Evolutionary conservation across 2,113 vertebrate species (phyloP).

Genomic region (Vicugna pacos): DNA sequence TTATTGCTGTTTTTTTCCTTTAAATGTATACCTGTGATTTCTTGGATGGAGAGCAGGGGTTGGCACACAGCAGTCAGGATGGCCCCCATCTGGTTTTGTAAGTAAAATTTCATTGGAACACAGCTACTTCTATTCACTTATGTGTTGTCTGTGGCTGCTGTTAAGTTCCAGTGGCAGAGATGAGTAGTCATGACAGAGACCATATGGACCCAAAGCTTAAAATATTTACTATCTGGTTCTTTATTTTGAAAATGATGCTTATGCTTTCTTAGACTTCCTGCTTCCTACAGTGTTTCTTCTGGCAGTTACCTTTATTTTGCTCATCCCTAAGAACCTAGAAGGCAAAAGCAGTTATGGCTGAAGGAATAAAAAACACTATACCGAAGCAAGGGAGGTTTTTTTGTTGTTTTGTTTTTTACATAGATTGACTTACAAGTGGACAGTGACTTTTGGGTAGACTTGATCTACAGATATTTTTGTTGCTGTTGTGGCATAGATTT

Average conservation of each 20-base stretch:
- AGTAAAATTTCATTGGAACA: slow-evolving; percentile 34
- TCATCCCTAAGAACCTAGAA: not conserved
- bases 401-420: not conserved
- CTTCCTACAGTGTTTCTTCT: slow-evolving; percentile 25
- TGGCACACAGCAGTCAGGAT: not conserved
- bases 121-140: not conserved
- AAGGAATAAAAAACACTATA: not conserved
- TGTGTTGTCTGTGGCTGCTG: not conserved
- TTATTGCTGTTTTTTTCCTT: not conserved
- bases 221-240: not conserved
- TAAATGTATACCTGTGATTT: not conserved
- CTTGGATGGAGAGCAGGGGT: not conserved
- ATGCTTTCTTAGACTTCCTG: not conserved
- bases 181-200: not conserved
- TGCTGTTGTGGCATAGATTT: not conserved
- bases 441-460: not conserved
- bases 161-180: not conserved
- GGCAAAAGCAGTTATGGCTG: not conserved
- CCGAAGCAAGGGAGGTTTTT: not conserved
- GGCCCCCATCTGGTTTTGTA: not conserved
- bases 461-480: not conserved
- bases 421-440: not conserved
- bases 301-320: not conserved
- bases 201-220: not conserved
- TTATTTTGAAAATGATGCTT: not conserved